phyloP scores from a whole-genome alignment of 2,113 vertebrate genomes.

The Mastomys coucha region DNA sequence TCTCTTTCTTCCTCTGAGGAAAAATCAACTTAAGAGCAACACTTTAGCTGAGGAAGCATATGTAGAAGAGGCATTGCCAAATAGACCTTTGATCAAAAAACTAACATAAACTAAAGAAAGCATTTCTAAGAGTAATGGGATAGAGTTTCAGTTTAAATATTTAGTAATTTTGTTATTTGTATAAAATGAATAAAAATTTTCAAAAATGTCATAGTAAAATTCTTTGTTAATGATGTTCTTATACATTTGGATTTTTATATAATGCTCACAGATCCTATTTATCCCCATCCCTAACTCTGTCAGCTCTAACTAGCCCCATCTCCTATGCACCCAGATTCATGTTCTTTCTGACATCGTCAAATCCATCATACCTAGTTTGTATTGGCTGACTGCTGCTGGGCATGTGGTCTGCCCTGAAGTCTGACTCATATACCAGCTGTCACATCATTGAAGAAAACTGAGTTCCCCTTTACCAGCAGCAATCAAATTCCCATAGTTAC shows the following conservation, averaged over 20 bases:
- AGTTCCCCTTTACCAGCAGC: neutral
- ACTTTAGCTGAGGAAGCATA: neutral
- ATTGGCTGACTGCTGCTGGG: neutral
- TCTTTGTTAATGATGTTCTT: neutral
- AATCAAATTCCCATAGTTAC: neutral
- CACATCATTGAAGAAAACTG: neutral
- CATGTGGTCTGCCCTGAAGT: neutral
- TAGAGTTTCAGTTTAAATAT: neutral
- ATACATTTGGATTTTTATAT: neutral
- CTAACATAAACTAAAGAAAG: neutral
- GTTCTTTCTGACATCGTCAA: neutral
- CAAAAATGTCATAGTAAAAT: neutral
- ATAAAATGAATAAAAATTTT: neutral
- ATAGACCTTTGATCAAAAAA: constrained; percentile 4
- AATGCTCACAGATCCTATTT: neutral
- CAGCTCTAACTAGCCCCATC: neutral
- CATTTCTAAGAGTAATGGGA: neutral
- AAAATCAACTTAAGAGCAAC: neutral
- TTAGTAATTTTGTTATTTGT: constrained; percentile 20
- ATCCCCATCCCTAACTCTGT: too few species aligned
- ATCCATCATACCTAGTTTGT: neutral
- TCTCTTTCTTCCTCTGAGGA: neutral
- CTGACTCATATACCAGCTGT: neutral
- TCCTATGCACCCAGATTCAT: neutral
- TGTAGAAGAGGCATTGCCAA: neutral